phyloP scores from a whole-genome alignment of 1,140 invertebrate genomes.

The Leptopilina boulardi region DNA sequence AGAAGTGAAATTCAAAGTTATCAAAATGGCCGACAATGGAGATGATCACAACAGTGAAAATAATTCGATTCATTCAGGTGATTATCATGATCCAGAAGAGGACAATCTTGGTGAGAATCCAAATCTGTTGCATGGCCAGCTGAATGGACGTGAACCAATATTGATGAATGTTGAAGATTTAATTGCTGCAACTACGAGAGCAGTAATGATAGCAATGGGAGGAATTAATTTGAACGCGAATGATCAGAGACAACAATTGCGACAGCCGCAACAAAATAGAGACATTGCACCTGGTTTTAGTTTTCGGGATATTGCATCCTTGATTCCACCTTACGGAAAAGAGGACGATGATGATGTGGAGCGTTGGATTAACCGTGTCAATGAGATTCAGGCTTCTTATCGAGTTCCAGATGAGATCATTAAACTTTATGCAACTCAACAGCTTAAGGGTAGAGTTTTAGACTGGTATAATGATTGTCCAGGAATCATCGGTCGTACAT shows the following conservation, averaged over 20 bases:
- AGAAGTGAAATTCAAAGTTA: no score
- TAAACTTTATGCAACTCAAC: not conserved
- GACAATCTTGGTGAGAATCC: not conserved
- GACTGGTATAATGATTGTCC: not conserved
- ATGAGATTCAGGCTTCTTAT: not conserved
- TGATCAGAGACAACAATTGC: not conserved
- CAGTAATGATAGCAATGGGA: not conserved
- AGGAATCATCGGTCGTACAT: not conserved
- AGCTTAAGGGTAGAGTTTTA: not conserved
- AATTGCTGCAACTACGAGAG: not conserved
- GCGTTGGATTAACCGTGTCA: not conserved
- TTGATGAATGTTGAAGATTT: not conserved
- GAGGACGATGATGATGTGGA: not conserved
- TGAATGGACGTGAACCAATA: not conserved
- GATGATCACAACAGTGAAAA: no score
- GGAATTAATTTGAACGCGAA: not conserved
- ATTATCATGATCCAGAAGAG: no score
- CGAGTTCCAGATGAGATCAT: not conserved
- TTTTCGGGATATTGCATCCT: not conserved
- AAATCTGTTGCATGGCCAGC: not conserved
- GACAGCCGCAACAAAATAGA: not conserved
- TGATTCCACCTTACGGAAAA: not conserved
- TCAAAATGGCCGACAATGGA: no score
- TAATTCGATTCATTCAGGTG: no score
- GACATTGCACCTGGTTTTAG: not conserved